Evolutionary conservation across 2,888 invertebrate genomes (phyloP), one percentile per base, ranked within the genome.

Genomic region (Nemoura dubitans): DNA sequence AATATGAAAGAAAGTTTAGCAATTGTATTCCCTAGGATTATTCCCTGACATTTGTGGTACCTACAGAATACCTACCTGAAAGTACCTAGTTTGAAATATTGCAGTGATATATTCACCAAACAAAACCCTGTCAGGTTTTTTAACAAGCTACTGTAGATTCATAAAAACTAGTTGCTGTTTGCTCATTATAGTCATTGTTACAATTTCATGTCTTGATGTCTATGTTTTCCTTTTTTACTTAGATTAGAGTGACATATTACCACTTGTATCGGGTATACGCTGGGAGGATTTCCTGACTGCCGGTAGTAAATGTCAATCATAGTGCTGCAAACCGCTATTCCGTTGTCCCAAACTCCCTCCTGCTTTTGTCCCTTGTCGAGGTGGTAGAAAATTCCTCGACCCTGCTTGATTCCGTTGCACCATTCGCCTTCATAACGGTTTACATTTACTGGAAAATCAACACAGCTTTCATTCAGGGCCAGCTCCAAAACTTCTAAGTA

Each of bases 351-450:
- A 88, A 93, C 92, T 0, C 95, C 95, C 87, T 94, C 93, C 89
- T 95, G 95, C 88, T 94, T 90, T 90, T 95, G 95, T 0, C 95
- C 95, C 0, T 92, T 94, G 89, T 92, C 92, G 89, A 95, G 90
- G 90, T 95, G 95, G 89, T 94, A 94, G 90, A 93, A 95, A 76
- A 93, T 91, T 0, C 95, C 95, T n/a, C 92, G 90, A 0, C 95
- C 95, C 89, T 94, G 92, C 89, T 94, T 94, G 86, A 91, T 89
- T 88, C 94, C 93, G 6, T 91, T 89, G 43, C 91, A 89, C 93
- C 95, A 95, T 87, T 93, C 90, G 0, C 95, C 96, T 91, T 95
- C 95, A 90, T 94, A 95, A 83, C 95, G 92, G 89, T 94, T 94
- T 1, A 94, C 94, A 89, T 94, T 93, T 77, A 89, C 94, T 93